Evolutionary conservation across 1,140 invertebrate species (phyloP), one percentile per base, ranked within the genome.

Genomic region (Scaptodrosophila lebanonensis): DNA sequence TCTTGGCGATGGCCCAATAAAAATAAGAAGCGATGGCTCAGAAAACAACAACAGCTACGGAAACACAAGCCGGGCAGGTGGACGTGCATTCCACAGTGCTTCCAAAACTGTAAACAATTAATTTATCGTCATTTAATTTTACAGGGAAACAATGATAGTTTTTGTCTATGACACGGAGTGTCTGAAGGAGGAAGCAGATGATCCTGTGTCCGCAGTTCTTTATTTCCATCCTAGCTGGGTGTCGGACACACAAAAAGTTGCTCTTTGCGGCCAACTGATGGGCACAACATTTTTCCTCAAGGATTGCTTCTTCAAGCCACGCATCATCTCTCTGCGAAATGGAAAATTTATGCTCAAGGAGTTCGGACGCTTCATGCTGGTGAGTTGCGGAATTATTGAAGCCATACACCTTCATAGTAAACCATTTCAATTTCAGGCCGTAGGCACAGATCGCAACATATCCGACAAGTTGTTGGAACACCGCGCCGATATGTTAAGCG

Each of bases 201-300:
- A 96, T 88, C 93, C 94, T n/a, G 91, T 93, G 42, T 91, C 94
- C 39, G 93, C 94, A 11, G 92, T 96, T 42, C 87, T 95, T n/a
- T 96, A 95, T 79, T 96, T 95, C 86, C 93, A 95, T 88, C 95
- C 95, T 1, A 90, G 91, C 22, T 95, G 94, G 93, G 94, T 95
- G 6, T 94, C 93, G 0, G 93, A 93, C 53, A 91, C 92, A 2
- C 93, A 95, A 83, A 91, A 93, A 72, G 89, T 94, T 58, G 93
- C 93, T 11, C 85, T 95, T 0, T 94, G 93, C 83, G 93, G 93
- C 42, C 93, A 96, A 87, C 86, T 96, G 15, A 94, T 96, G 89
- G 94, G 95, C 16, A 91, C 94, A 11, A 90, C 92, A 59, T 92
- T 93, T 65, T 96, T 94, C 84, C 88, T 94, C 53, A 90, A 91